Percentiles rank a stretch among this genome's conserved stretches.
phyloP scores from a whole-genome alignment of 2,113 vertebrate genomes.

The Beaufortia kweichowensis region DNA sequence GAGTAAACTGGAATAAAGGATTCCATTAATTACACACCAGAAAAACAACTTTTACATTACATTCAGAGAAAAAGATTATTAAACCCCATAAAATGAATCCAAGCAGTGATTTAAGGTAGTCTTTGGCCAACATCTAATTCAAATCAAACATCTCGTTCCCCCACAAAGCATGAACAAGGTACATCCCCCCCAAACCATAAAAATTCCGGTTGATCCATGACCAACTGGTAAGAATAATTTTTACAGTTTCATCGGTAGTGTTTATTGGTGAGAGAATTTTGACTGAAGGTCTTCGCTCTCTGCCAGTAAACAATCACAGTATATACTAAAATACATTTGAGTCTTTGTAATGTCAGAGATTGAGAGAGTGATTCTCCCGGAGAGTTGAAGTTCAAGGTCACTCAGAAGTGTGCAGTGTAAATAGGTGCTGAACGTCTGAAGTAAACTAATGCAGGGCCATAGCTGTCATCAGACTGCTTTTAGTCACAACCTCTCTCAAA shows the following conservation, averaged over 20 bases:
- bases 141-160: slow-evolving; percentile 5
- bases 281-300: slow-evolving; percentile 31
- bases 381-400: slow-evolving; percentile 49
- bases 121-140: slow-evolving; percentile 47
- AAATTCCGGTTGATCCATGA: slow-evolving; percentile 10
- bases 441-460: slow-evolving; percentile 37
- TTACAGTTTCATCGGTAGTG: slow-evolving; percentile 18
- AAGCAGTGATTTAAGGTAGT: slow-evolving; percentile 33
- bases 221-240: not conserved
- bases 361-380: slow-evolving; percentile 15
- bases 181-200: not conserved
- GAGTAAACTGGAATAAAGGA: slow-evolving; percentile 10
- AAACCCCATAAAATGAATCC: slow-evolving; percentile 44
- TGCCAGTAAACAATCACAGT: slow-evolving; percentile 45
- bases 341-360: slow-evolving; percentile 24
- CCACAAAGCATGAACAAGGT: not conserved
- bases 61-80: slow-evolving; percentile 35
- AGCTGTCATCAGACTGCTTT: slow-evolving; percentile 39
- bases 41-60: slow-evolving; percentile 40
- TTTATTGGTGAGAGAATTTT: slow-evolving; percentile 14
- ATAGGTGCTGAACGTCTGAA: slow-evolving; percentile 46
- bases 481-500: slow-evolving; percentile 42
- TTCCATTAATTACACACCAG: slow-evolving; percentile 16
- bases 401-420: slow-evolving; percentile 43
- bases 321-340: slow-evolving; percentile 49